Base-by-base conservation (phyloP, 1,140 invertebrate species). In the Artemia franciscana region DNA sequence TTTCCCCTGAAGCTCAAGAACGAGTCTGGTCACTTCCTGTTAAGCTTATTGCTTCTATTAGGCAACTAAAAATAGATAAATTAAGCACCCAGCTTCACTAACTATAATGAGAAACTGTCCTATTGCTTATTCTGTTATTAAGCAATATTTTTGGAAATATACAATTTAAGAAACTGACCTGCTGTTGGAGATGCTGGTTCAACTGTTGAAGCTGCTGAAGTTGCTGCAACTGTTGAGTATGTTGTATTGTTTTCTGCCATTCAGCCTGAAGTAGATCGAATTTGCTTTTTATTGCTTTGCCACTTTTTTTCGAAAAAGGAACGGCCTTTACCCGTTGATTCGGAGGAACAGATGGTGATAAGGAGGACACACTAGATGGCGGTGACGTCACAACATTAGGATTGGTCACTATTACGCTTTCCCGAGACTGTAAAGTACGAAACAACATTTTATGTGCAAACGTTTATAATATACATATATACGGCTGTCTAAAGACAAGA, bases 301-400 rank as follows among this genome's bases (percentile, higher is more conserved):
- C 78, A 68, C 84, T 83, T 69, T 84, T 85, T 70, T 86, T 86
- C 26, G 82, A 82, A 30, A 82, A 81, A 5, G 82, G 82, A 71
- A 86, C 86, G 0, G 80, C 83, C 75, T 86, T 87, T 27, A 84
- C 84, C 66, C 84, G 76, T 75, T 86, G 84, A 60, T 68, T 70
- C 60, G 74, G 71, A 60, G 74, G 66, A 63, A 74, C 65, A 7
- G 65, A 61, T 5, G 62, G 58, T 30, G 63, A 62, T n/a, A 65
- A 59, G 12, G 62, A 57, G 26, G 62, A 23, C 12, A 60, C 65
- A 7, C 30, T 30, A 0, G 64, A 59, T 21, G 39, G 56, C 15
- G 57, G 21, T 18, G 56, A 23, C 61, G 60, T 12, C 7, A 64
- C 60, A 30, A 61, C 60, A 56, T 64, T 64, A 24, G 63, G 63